These are phyloP conservation scores for Adelosebastes latens DNA, from an alignment of 2,797 vertebrate genomes.

Conservation along the genomic window DNA sequence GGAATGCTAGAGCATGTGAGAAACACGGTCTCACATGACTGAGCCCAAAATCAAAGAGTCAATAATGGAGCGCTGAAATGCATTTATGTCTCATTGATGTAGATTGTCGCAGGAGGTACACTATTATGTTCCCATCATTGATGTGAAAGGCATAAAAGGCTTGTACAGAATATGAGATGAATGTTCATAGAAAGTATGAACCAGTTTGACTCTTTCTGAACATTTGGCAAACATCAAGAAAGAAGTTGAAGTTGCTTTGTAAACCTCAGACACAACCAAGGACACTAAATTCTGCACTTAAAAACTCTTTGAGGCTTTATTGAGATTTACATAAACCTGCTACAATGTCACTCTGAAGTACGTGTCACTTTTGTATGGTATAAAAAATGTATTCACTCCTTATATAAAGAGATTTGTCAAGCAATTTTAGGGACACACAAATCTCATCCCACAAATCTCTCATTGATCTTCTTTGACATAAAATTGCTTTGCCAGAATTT, in stretches of 20 bases:
- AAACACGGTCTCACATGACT: conserved; percentile 2
- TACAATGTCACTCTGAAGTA: background rate
- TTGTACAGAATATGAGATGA: background rate
- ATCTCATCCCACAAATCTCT: conserved; percentile 11
- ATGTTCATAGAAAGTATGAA: background rate
- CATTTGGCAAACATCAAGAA: background rate
- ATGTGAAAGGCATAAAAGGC: background rate
- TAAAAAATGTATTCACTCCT: background rate
- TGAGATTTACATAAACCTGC: conserved; percentile 25
- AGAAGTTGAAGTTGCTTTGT: background rate
- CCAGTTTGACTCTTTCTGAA: background rate
- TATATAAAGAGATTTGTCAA: background rate
- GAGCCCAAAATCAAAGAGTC: conserved; percentile 34
- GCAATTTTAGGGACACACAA: background rate
- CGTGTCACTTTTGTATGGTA: background rate
- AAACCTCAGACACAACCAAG: background rate
- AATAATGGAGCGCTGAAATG: conserved; percentile 25
- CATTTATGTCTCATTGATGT: conserved; percentile 45
- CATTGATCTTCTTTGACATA: conserved; percentile 3
- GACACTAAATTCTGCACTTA: background rate
- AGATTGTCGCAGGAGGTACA: conserved; percentile 15
- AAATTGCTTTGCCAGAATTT: background rate
- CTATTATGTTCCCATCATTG: conserved; percentile 12
- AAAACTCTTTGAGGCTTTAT: background rate
- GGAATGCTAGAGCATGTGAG: background rate